Base-by-base conservation (phyloP, 1,140 invertebrate genomes). In the Chymomyza costata region DNA sequence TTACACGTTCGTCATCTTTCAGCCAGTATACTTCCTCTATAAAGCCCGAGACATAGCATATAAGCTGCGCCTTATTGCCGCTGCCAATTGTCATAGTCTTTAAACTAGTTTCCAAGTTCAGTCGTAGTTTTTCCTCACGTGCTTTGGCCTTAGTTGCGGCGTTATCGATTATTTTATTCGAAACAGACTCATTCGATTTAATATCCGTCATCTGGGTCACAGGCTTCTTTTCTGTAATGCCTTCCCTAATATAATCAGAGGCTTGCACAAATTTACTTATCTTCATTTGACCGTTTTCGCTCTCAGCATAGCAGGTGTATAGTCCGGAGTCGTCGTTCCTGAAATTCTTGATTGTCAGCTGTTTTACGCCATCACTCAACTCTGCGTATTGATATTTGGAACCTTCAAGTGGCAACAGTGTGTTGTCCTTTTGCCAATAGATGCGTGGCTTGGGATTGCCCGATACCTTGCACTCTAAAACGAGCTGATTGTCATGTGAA, bases 391-490 rank as follows among this genome's bases (percentile, higher is more conserved):
- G 86, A 62, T 89, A 91, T 54, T 90, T 88, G 73, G 66, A 86
- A 80, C 63, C 86, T 61, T 50, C 86, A 50, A 82, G n/a, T 1
- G 70, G 63, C 8, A 92, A 58, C 28, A 89, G 81, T 21, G 89
- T 82, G 1, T 92, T 92, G 83, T 96, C 92, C 76, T 93, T 94
- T 32, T 91, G 92, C 95, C 95, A 97, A 50, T 90, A 90, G 2
- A 98, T 88, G 1, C 50, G 16, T 0, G 84, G 83, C 46, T 83
- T 85, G 7, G 83, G 83, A 21, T 76, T 76, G n/a, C 82, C 82
- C 3, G 82, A 80, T 3, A 84, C 68, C 35, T 85, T 84, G 59
- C 84, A 85, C 56, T 85, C 83, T 31, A 85, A 48, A 0, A 58
- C 65, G 1, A 85, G 55, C 14, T 68, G 62, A 43, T 84, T 84